Evolutionary conservation across 2,888 invertebrate genomes (phyloP).

Genomic region (Andrena trimmerana): DNA sequence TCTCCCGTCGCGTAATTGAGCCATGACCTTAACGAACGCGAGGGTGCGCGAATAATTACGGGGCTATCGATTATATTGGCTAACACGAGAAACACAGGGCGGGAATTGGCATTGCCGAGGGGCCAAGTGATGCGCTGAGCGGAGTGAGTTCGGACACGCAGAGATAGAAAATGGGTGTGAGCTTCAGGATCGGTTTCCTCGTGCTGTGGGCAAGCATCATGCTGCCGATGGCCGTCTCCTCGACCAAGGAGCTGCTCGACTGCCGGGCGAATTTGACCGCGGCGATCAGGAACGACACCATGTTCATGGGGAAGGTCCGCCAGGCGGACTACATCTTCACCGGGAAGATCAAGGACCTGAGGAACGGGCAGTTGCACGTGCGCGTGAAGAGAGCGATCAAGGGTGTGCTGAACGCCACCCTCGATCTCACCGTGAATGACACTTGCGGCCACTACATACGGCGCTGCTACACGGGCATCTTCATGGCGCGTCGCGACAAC

Average conservation of each 20-base stretch:
- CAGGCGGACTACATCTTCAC: constrained; percentile 82
- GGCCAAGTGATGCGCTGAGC: background rate
- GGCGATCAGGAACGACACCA: constrained; percentile 80
- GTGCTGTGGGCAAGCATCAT: constrained; percentile 58
- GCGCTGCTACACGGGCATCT: constrained; percentile 82
- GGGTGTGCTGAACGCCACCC: constrained; percentile 76
- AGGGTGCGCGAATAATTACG: constrained; percentile 47
- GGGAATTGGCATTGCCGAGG: background rate
- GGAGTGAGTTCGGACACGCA: background rate
- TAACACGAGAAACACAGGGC: background rate
- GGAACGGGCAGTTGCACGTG: constrained; percentile 73
- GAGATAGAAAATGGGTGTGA: constrained; percentile 25
- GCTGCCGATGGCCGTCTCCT: constrained; percentile 64
- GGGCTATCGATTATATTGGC: constrained; percentile 12
- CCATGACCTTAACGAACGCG: constrained; percentile 21
- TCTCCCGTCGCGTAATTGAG: constrained; percentile 19
- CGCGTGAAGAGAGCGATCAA: constrained; percentile 82
- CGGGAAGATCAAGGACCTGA: constrained; percentile 81
- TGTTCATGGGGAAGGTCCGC: constrained; percentile 77
- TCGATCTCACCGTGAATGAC: constrained; percentile 78
- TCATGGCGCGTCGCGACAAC: constrained; percentile 75
- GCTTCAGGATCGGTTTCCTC: constrained; percentile 54
- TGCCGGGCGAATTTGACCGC: constrained; percentile 81
- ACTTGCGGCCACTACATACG: constrained; percentile 81
- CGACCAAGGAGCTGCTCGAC: constrained; percentile 80